Percentiles rank a stretch among this genome's conserved stretches.
Evolutionary conservation across 2,888 invertebrate species (phyloP).

Genomic region (Tinea pellionella): DNA sequence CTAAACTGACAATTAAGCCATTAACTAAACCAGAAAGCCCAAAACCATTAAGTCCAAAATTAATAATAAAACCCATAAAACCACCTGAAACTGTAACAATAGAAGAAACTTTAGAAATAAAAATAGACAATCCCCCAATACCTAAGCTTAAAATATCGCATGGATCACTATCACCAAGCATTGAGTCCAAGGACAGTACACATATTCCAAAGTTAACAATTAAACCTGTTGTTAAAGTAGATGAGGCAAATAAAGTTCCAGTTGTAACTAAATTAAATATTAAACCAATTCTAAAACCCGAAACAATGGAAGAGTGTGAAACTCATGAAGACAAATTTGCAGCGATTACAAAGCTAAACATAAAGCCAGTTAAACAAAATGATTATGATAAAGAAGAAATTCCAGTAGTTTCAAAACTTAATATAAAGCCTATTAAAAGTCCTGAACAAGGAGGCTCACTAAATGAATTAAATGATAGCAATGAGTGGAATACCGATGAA

Average conservation of each 20-base stretch:
- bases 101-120: conserved; percentile 22
- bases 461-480: conserved; percentile 53
- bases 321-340: neutral
- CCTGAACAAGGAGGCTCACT: conserved; percentile 51
- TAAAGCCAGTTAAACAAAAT: conserved; percentile 35
- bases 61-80: conserved; percentile 61
- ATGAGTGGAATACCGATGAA: conserved; percentile 45
- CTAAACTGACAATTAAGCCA: conserved; percentile 58
- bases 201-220: conserved; percentile 70
- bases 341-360: conserved; percentile 25
- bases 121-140: conserved; percentile 24
- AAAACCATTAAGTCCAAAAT: conserved; percentile 56
- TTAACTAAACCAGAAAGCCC: conserved; percentile 39
- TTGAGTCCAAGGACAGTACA: conserved; percentile 41
- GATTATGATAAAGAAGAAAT: conserved; percentile 54
- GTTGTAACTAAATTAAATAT: conserved; percentile 67
- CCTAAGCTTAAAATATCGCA: conserved; percentile 38
- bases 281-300: conserved; percentile 40
- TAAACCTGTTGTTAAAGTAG: conserved; percentile 27
- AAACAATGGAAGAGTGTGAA: conserved; percentile 17
- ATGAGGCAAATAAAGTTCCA: conserved; percentile 49
- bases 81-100: conserved; percentile 30
- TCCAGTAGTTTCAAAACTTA: conserved; percentile 65
- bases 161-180: conserved; percentile 32
- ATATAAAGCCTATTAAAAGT: conserved; percentile 65